Evolutionary conservation across 1,140 invertebrate genomes (phyloP).

Genomic region (Limonius californicus): DNA sequence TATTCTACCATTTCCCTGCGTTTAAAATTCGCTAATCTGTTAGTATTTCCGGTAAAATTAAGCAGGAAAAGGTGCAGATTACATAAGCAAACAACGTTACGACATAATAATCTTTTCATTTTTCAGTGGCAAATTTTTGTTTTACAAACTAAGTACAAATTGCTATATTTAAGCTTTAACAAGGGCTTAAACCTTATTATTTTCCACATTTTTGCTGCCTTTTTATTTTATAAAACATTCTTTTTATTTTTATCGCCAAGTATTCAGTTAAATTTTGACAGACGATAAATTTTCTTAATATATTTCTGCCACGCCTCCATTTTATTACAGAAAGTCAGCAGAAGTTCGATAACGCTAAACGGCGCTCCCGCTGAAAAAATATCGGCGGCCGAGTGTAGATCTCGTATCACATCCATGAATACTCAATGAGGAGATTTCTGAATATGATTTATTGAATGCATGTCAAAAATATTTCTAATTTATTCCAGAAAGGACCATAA

Average conservation of each 20-base stretch:
- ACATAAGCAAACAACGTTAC: neutral
- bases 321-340: conserved; percentile 23
- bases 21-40: too few species aligned
- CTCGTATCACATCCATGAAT: conserved; percentile 29
- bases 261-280: conserved; percentile 18
- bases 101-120: conserved; percentile 15
- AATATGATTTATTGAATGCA: conserved; percentile 24
- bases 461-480: conserved; percentile 24
- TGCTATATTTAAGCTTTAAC: conserved; percentile 25
- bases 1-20: too few species aligned
- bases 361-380: neutral
- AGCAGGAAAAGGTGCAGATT: neutral
- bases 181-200: conserved; percentile 22
- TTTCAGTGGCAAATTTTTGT: conserved; percentile 28
- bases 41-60: too few species aligned
- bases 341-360: neutral
- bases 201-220: conserved; percentile 17
- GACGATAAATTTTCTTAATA: conserved; percentile 27
- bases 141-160: conserved; percentile 23
- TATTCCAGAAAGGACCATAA: conserved; percentile 11
- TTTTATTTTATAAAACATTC: conserved; percentile 14
- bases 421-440: conserved; percentile 28
- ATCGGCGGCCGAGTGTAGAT: conserved; percentile 20
- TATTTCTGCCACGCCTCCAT: conserved; percentile 25
- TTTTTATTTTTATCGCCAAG: conserved; percentile 19